Base-by-base conservation (phyloP, 2,797 vertebrate species). In the Erpetoichthys calabaricus region DNA sequence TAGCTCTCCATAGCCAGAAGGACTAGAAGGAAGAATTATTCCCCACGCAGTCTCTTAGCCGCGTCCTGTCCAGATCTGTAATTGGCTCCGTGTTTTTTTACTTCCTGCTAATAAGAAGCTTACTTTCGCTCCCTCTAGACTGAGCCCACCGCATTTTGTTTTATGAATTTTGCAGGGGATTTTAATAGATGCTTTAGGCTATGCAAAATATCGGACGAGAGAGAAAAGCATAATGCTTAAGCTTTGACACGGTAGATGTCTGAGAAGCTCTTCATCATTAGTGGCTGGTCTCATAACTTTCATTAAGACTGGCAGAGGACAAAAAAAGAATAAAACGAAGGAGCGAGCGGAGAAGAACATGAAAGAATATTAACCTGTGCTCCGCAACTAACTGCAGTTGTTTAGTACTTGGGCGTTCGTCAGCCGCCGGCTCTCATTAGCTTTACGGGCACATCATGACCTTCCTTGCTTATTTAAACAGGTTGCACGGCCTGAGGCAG, bases 91-190 rank as follows among this genome's bases (percentile, higher is more conserved):
- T 96, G 91, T 94, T 98, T 97, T 25, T 94, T 90, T 80, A 91
- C 92, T 96, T 91, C 89, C 92, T 90, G 91, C 92, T 98, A 98
- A 99, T 99, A 99, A 99, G 96, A 92, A 94, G 92, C 96, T 98
- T 98, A 98, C 94, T 97, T 89, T 89, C 85, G 91, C 82, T 98
- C 96, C 96, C 96, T 86, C 88, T 87, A 94, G 96, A 97, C 91
- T 94, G 92, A 92, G 92, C 94, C 92, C 87, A 91, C 91, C 92
- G 89, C 91, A 82, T 95, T 97, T 97, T 90, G 90, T 98, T 97
- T 96, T 94, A 97, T 97, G 94, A 97, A 99, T 99, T 98, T 98
- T 99, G 97, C 94, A 97, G 97, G 95, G 89, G 91, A 92, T 96
- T 97, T 97, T 97, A 97, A 98, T 95, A 95, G 92, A 94, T 90